Conservation (phyloP, 2,797 vertebrate genomes). For the Leuciscus waleckii region DNA sequence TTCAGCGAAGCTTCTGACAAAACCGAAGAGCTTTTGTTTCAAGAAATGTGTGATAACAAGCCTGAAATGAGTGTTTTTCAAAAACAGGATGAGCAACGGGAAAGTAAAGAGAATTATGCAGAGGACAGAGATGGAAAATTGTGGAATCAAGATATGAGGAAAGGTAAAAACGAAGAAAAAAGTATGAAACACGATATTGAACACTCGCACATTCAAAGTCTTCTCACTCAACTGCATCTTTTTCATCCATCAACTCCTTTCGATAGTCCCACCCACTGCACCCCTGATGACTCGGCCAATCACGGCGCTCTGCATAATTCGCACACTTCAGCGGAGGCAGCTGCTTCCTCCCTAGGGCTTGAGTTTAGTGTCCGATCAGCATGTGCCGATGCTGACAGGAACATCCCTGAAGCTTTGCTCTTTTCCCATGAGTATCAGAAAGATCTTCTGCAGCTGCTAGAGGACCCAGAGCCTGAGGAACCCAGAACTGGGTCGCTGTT, state of each 20-base stretch:
- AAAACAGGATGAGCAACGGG: not conserved
- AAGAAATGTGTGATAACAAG: slow-evolving; percentile 29
- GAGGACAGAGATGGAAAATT: slow-evolving; percentile 9
- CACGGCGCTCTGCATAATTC: slow-evolving; percentile 8
- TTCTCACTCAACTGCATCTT: slow-evolving; percentile 82
- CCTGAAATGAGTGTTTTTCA: slow-evolving; percentile 23
- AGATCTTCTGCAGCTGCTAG: slow-evolving; percentile 84
- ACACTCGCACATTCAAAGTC: slow-evolving; percentile 78
- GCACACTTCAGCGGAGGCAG: not conserved
- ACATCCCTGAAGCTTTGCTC: slow-evolving; percentile 77
- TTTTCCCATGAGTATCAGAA: slow-evolving; percentile 82
- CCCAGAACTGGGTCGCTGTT: not conserved
- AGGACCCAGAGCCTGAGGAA: slow-evolving; percentile 71
- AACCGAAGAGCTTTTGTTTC: slow-evolving; percentile 4
- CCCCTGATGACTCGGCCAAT: slow-evolving; percentile 32
- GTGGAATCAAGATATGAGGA: not conserved
- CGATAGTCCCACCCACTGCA: slow-evolving; percentile 4
- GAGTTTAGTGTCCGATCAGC: not conserved
- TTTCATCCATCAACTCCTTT: slow-evolving; percentile 68
- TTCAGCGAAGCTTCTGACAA: slow-evolving; percentile 26
- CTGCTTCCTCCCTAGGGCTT: slow-evolving; percentile 24
- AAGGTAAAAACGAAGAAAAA: slow-evolving; percentile 39
- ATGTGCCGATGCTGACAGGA: slow-evolving; percentile 2
- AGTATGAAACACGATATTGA: slow-evolving; percentile 70
- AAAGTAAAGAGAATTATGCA: slow-evolving; percentile 19